A percentile compares a stretch with the other conserved stretches of the same genome.
These are phyloP conservation scores for Hirundichthys speculiger DNA, from an alignment of 2,113 vertebrate genomes.

Conservation along the genomic window DNA sequence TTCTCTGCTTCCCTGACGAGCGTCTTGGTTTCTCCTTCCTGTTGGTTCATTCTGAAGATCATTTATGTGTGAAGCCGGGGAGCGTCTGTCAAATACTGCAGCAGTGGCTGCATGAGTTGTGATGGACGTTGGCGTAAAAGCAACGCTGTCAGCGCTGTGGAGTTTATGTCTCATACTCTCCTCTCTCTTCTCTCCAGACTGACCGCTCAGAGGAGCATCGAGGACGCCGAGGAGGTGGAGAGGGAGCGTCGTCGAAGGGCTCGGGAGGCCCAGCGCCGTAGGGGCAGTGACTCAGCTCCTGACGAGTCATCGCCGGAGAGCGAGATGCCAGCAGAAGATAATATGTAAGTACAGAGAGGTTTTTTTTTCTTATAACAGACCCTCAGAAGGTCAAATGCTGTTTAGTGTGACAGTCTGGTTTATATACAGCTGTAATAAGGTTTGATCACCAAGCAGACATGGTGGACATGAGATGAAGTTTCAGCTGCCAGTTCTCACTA, in stretches of 20 bases:
- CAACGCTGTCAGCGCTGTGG: not conserved
- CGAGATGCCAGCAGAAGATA: conserved; percentile 47
- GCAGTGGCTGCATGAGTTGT: too few relatives aligned
- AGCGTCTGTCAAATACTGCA: too few relatives aligned
- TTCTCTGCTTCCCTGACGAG: too few relatives aligned
- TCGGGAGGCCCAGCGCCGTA: conserved; percentile 67
- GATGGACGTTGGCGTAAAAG: not conserved
- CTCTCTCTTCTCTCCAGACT: conserved; percentile 74
- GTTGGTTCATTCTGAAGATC: too few relatives aligned
- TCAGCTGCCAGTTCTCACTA: too few relatives aligned
- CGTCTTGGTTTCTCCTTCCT: too few relatives aligned
- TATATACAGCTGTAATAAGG: too few relatives aligned
- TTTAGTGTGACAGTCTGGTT: too few relatives aligned
- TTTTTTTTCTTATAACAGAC: not conserved
- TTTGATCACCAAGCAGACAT: too few relatives aligned
- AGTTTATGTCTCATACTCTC: not conserved
- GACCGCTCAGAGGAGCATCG: conserved; percentile 88
- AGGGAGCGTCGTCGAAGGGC: conserved; percentile 81
- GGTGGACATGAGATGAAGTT: too few relatives aligned
- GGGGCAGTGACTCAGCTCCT: conserved; percentile 20
- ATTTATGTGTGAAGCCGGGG: too few relatives aligned
- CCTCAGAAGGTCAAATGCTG: not conserved
- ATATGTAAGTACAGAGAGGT: conserved; percentile 40
- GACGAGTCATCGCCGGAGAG: conserved; percentile 48
- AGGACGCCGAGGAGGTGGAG: conserved; percentile 88